phyloP scores from a whole-genome alignment of 2,888 invertebrate species.

The Busseola fusca region DNA sequence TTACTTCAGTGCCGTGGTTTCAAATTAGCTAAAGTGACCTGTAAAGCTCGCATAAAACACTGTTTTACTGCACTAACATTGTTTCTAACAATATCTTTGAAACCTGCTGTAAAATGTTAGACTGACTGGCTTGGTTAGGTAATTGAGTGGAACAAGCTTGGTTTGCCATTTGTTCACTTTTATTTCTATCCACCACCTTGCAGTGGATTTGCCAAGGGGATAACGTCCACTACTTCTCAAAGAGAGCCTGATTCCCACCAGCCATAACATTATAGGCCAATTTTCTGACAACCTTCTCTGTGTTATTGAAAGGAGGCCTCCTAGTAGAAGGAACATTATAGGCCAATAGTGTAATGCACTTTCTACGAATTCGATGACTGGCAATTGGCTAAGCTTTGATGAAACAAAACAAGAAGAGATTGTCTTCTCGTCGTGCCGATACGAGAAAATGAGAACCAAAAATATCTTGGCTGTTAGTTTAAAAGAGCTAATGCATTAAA shows the following conservation, averaged over 20 bases:
- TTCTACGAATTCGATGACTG: neutral
- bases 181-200: neutral
- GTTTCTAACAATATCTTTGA: slow-evolving; percentile 45
- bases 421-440: too few relatives aligned
- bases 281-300: neutral
- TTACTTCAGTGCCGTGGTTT: slow-evolving; percentile 7
- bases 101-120: slow-evolving; percentile 43
- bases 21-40: slow-evolving; percentile 48
- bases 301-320: neutral
- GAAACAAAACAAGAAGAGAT: neutral
- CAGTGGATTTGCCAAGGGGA: too few relatives aligned
- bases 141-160: slow-evolving; percentile 20
- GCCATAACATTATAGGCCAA: too few relatives aligned
- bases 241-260: too few relatives aligned
- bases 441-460: neutral
- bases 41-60: slow-evolving; percentile 39
- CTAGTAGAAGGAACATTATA: too few relatives aligned
- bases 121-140: slow-evolving; percentile 28
- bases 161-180: neutral
- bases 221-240: too few relatives aligned
- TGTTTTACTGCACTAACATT: slow-evolving; percentile 38
- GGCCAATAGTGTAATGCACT: neutral
- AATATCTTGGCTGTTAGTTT: too few relatives aligned
- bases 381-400: neutral
- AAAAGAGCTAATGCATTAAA: neutral